These are phyloP conservation scores for Poecilia latipinna DNA, from an alignment of 2,113 vertebrate species.

Conservation along the genomic window DNA sequence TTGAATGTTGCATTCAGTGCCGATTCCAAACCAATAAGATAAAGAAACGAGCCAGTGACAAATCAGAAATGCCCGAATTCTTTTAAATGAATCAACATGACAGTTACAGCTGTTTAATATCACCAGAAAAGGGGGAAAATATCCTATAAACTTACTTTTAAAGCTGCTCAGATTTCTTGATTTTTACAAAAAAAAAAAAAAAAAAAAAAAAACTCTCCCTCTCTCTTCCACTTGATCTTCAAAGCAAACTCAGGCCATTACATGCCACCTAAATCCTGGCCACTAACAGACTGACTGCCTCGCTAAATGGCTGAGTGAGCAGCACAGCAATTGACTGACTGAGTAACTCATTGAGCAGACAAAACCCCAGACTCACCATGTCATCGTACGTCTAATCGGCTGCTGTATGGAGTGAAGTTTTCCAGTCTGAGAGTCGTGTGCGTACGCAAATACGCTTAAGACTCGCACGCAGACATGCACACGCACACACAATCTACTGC, in stretches of 20 bases:
- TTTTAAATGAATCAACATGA: not conserved
- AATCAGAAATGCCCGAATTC: not conserved
- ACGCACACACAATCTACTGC: constrained; percentile 4
- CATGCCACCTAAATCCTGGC: not conserved
- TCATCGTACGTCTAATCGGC: constrained; percentile 22
- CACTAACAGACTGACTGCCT: not conserved
- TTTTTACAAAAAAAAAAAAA: not conserved
- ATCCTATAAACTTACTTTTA: too few species aligned
- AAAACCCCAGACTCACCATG: constrained; percentile 14
- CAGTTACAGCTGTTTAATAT: not conserved
- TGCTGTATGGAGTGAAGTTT: not conserved
- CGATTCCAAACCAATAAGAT: not conserved
- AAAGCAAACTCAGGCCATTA: not conserved
- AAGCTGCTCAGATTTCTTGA: not conserved
- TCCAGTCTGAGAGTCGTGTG: not conserved
- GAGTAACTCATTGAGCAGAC: not conserved
- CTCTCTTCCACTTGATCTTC: not conserved
- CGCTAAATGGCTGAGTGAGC: not conserved
- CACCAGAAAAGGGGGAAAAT: not conserved
- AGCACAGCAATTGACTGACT: not conserved
- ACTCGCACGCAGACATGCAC: constrained; percentile 13
- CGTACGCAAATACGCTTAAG: not conserved
- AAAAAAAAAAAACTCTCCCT: not conserved
- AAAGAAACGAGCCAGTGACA: not conserved
- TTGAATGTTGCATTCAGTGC: not conserved